Base-by-base conservation (phyloP, 1,140 invertebrate species). In the Drosophila dunni region DNA sequence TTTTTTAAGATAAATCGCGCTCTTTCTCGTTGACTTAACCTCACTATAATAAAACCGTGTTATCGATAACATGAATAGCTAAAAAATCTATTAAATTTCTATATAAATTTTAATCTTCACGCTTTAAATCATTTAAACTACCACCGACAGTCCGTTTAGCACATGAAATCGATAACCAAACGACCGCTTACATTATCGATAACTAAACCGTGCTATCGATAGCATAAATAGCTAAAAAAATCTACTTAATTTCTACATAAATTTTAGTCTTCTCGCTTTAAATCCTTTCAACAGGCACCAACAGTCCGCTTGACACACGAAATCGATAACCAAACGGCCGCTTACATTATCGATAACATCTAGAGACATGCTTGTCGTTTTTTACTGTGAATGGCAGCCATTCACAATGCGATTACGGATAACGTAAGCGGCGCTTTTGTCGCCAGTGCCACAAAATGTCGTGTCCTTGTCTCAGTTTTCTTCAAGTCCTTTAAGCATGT, bases 401-500 rank as follows among this genome's bases (percentile, higher is more conserved):
- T 15, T 20, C 45, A 36, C 15, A 40, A 9, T 15, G 2, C 38
- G 63, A 44, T 44, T 71, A 51, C 51, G 63, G 69, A 67, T 53
- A 67, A 60, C 53, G 33, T 20, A 66, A 2, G 10, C n/a, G 38
- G 3, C n/a, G 29, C 44, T 53, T 66, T 66, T 74, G 42, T 42
- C 42, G 51, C 15, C 40, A 33, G 11, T 20, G 36, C 9, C 46
- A 48, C 11, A 51, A 33, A 15, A 4, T 34, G 36, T 17, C 34
- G 24, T 53, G 48, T 63, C 38, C 50, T 66, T 46, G 53, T 42
- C 13, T 36, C n/a, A 54, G 36, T 54, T 38, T 20, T 42, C 40
- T 24, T 24, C 8, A 8, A 46, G 5, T 20, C 7, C 7, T 9
- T 11, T 8, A 29, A 29, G 45, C 20, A 10, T 13, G 2, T 7